Conservation (phyloP, 2,113 vertebrate species). For the Hipposideros armiger region DNA sequence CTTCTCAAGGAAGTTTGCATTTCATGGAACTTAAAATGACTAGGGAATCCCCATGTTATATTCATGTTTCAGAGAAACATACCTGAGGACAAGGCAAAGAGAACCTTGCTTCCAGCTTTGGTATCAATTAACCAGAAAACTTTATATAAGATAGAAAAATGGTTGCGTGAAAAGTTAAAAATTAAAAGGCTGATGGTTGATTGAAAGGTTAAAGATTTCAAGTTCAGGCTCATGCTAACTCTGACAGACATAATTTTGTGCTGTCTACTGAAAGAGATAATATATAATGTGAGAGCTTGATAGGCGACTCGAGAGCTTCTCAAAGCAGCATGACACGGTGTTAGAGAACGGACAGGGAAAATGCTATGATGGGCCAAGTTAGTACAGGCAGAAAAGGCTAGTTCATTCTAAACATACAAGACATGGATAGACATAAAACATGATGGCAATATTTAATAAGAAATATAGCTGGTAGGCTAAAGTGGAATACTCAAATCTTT, state of each 20-base stretch:
- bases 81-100: neutral
- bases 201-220: neutral
- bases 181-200: neutral
- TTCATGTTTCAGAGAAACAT: neutral
- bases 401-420: neutral
- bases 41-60: neutral
- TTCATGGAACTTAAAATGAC: neutral
- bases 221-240: neutral
- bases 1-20: neutral
- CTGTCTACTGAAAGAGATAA: neutral
- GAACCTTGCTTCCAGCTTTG: neutral
- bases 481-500: neutral
- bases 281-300: neutral
- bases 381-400: neutral
- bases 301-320: neutral
- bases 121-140: neutral
- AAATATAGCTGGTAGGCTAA: neutral
- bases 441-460: neutral
- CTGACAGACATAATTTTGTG: neutral
- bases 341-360: neutral
- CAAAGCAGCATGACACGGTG: accelerated
- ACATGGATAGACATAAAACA: neutral
- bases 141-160: neutral
- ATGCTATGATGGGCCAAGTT: neutral
- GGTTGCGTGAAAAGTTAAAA: neutral